phyloP scores from a whole-genome alignment of 1,140 invertebrate genomes.

The Sarcophaga bullata region DNA sequence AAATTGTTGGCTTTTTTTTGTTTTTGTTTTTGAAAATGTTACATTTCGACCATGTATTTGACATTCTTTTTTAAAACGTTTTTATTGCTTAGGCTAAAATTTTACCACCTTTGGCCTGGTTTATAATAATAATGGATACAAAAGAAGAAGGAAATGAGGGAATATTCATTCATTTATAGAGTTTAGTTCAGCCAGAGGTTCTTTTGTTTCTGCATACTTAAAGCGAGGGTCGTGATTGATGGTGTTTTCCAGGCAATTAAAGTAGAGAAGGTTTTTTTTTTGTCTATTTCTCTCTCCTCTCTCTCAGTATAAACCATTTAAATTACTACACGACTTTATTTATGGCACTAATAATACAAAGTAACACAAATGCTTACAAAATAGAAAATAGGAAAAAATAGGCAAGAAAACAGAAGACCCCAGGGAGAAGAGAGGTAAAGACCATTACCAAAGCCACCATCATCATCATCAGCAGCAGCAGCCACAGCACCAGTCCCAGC shows the following conservation, averaged over 20 bases:
- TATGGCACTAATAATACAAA: background rate
- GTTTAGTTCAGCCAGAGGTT: background rate
- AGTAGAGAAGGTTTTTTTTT: background rate
- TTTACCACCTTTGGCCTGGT: constrained; percentile 7
- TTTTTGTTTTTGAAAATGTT: too few species aligned
- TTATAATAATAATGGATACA: constrained; percentile 31
- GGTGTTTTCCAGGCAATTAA: constrained; percentile 41
- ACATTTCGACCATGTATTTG: too few species aligned
- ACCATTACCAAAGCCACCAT: background rate
- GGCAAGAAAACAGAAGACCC: too few species aligned
- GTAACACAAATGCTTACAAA: background rate
- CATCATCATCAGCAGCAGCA: too few species aligned
- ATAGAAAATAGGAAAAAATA: background rate
- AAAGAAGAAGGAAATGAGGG: background rate
- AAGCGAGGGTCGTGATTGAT: constrained; percentile 37
- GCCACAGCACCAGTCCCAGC: too few species aligned
- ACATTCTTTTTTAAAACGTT: too few species aligned
- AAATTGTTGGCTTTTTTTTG: too few species aligned
- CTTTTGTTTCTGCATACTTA: background rate
- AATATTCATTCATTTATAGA: background rate
- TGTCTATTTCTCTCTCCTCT: background rate
- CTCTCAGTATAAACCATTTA: background rate
- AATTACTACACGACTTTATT: constrained; percentile 15
- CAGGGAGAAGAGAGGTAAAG: background rate
- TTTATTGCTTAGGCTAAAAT: background rate